Conservation (phyloP, 2,888 invertebrate genomes). For the Polydrusus pterygomalis region DNA sequence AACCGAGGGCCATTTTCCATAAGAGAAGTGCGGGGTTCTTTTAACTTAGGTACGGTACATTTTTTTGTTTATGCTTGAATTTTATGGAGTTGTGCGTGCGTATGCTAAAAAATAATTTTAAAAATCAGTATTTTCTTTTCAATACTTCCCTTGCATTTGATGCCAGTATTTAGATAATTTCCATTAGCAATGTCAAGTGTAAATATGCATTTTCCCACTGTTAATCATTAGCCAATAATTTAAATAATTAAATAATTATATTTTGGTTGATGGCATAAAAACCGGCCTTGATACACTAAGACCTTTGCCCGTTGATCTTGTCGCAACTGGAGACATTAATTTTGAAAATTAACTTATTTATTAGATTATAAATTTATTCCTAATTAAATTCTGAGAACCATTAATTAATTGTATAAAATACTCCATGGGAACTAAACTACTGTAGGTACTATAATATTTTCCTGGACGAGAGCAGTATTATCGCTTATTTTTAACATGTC, state of each 20-base stretch:
- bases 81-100: too few relatives aligned
- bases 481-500: too few relatives aligned
- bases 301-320: constrained; percentile 44
- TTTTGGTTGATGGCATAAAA: constrained; percentile 19
- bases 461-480: too few relatives aligned
- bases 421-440: not conserved
- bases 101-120: too few relatives aligned
- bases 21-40: too few relatives aligned
- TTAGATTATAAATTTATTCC: not conserved
- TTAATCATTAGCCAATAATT: constrained; percentile 39
- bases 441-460: too few relatives aligned
- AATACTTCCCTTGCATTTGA: too few relatives aligned
- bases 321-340: constrained; percentile 28
- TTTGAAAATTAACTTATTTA: constrained; percentile 7
- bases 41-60: too few relatives aligned
- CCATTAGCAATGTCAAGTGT: not conserved
- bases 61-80: too few relatives aligned
- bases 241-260: constrained; percentile 41
- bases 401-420: not conserved
- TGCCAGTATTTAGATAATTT: too few relatives aligned
- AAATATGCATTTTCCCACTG: constrained; percentile 24
- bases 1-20: too few relatives aligned
- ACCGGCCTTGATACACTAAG: constrained; percentile 41
- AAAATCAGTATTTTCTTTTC: too few relatives aligned
- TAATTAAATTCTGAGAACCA: constrained; percentile 2